Conservation (phyloP, 2,888 invertebrate genomes). For the Muscina levida region DNA sequence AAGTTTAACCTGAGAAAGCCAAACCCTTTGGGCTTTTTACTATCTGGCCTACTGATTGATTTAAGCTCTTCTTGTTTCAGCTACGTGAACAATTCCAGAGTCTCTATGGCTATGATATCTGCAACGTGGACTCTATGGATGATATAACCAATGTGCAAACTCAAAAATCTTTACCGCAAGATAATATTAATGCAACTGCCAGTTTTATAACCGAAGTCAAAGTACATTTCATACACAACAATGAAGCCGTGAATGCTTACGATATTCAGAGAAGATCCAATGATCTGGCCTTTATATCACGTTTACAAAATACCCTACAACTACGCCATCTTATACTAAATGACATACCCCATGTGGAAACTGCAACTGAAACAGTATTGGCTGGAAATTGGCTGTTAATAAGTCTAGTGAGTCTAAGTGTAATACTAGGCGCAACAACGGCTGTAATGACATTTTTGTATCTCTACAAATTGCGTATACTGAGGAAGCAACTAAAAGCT, state of each 20-base stretch:
- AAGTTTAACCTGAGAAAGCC: no score
- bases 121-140: constrained; percentile 83
- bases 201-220: constrained; percentile 76
- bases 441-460: constrained; percentile 82
- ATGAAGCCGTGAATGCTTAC: constrained; percentile 81
- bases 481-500: constrained; percentile 83
- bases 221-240: constrained; percentile 82
- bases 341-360: constrained; percentile 80
- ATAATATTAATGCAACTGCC: neutral
- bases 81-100: constrained; percentile 81
- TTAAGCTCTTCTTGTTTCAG: constrained; percentile 74
- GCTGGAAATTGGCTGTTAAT: constrained; percentile 80
- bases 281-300: constrained; percentile 80
- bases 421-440: constrained; percentile 81
- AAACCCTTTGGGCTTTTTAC: neutral
- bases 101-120: constrained; percentile 81
- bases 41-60: neutral
- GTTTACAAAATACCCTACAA: constrained; percentile 79
- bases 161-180: neutral
- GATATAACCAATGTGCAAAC: constrained; percentile 59
- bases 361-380: constrained; percentile 74
- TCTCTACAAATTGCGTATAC: constrained; percentile 82
- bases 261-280: constrained; percentile 81
- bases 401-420: constrained; percentile 81
- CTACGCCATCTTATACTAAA: constrained; percentile 78